phyloP scores from a whole-genome alignment of 1,140 invertebrate genomes.

The Lordiphosa clarofinis region DNA sequence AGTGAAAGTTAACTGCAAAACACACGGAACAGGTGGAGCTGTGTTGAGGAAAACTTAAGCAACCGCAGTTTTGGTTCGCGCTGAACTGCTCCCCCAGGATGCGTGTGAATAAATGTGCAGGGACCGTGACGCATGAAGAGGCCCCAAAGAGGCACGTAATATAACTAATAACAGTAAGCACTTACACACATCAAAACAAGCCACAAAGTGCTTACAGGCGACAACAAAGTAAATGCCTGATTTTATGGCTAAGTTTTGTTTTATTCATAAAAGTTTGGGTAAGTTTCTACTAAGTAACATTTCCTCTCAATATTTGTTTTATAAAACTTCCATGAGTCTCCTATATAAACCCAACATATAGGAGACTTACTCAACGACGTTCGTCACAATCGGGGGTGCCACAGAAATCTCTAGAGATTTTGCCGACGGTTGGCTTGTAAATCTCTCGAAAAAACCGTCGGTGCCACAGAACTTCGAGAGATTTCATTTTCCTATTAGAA shows the following conservation, averaged over 20 bases:
- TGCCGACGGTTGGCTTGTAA: too few species aligned
- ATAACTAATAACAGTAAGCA: conserved; percentile 51
- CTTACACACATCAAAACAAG: neutral
- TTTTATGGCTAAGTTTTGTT: too few species aligned
- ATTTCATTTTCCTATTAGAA: too few species aligned
- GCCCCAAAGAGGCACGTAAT: conserved; percentile 41
- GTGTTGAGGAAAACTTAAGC: neutral
- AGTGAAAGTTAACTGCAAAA: conserved; percentile 21
- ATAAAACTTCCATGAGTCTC: too few species aligned
- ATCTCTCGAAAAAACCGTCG: too few species aligned
- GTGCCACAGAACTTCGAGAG: too few species aligned
- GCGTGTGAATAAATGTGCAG: conserved; percentile 27
- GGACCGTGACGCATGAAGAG: conserved; percentile 23
- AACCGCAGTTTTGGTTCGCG: conserved; percentile 24
- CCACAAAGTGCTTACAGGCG: neutral
- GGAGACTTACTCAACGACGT: too few species aligned
- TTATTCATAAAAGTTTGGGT: too few species aligned
- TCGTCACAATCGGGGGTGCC: too few species aligned
- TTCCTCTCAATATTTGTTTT: too few species aligned
- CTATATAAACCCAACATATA: too few species aligned
- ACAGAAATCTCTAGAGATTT: too few species aligned
- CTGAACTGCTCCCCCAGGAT: conserved; percentile 46
- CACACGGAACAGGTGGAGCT: neutral
- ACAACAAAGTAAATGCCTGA: neutral
- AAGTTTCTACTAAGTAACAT: neutral